Evolutionary conservation across 2,888 invertebrate genomes (phyloP).

Genomic region (Theodoxus fluviatilis): DNA sequence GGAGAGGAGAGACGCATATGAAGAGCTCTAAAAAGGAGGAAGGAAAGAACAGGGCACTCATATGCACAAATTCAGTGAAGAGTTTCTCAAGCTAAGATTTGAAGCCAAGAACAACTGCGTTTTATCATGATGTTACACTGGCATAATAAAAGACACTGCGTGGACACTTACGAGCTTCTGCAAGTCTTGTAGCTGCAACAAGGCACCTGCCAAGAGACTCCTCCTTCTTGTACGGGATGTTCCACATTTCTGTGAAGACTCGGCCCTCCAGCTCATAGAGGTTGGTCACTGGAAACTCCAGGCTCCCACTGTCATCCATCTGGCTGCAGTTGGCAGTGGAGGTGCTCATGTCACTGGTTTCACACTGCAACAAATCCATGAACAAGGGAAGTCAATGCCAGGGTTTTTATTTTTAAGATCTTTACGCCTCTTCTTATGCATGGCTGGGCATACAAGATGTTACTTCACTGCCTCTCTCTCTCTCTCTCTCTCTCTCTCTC

Average conservation of each 20-base stretch:
- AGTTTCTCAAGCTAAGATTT: neutral
- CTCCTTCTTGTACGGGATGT: conserved; percentile 68
- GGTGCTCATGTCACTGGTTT: too few relatives aligned
- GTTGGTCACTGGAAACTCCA: conserved; percentile 67
- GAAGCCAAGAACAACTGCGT: neutral
- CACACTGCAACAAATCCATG: too few relatives aligned
- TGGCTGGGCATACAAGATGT: too few relatives aligned
- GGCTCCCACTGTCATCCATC: conserved; percentile 47
- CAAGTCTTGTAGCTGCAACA: conserved; percentile 64
- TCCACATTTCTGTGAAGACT: conserved; percentile 68
- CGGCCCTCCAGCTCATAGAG: conserved; percentile 67
- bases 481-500: too few relatives aligned
- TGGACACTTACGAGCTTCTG: conserved; percentile 61
- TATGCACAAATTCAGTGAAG: neutral
- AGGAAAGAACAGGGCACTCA: neutral
- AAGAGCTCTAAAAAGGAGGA: too few relatives aligned
- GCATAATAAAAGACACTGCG: neutral
- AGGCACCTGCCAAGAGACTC: conserved; percentile 69
- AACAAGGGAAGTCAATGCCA: too few relatives aligned
- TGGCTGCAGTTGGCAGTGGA: too few relatives aligned
- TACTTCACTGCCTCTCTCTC: too few relatives aligned
- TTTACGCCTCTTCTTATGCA: too few relatives aligned
- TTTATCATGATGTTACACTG: neutral
- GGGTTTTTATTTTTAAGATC: too few relatives aligned
- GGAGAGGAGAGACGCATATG: too few relatives aligned